Evolutionary conservation across 1,140 invertebrate species (phyloP).

Genomic region (Ctenoplectra terminalis): DNA sequence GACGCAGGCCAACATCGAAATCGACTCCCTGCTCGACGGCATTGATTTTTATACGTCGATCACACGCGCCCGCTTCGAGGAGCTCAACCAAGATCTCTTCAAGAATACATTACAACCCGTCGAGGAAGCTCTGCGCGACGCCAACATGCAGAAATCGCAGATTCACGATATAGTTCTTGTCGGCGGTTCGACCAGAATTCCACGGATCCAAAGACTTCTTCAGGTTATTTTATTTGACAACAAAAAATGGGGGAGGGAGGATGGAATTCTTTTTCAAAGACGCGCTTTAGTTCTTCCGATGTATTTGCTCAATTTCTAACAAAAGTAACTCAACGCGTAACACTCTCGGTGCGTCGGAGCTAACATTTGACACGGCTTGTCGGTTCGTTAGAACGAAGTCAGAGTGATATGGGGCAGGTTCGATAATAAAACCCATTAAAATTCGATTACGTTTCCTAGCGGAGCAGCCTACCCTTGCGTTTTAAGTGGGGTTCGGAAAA

Average conservation of each 20-base stretch:
- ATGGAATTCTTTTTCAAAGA: not conserved
- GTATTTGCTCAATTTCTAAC: not conserved
- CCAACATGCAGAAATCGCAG: constrained; percentile 86
- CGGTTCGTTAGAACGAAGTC: constrained; percentile 29
- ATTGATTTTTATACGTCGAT: constrained; percentile 88
- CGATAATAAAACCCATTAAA: constrained; percentile 54
- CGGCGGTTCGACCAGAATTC: constrained; percentile 77
- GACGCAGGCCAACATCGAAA: constrained; percentile 87
- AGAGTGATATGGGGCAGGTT: constrained; percentile 28
- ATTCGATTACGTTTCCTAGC: constrained; percentile 53
- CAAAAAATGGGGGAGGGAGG: too few relatives aligned
- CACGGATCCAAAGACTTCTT: constrained; percentile 83
- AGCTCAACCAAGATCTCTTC: constrained; percentile 87
- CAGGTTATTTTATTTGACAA: constrained; percentile 57
- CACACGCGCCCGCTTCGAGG: constrained; percentile 87
- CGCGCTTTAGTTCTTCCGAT: not conserved
- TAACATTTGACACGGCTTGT: constrained; percentile 20
- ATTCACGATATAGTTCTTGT: constrained; percentile 77
- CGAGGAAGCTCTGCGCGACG: constrained; percentile 86
- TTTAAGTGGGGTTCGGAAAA: constrained; percentile 40
- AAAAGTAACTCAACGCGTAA: not conserved
- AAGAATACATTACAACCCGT: constrained; percentile 85
- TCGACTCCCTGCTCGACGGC: constrained; percentile 89
- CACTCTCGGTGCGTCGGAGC: constrained; percentile 7
- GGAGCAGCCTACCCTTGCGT: constrained; percentile 2